Base-by-base conservation (phyloP, 2,888 invertebrate species). In the Sicus ferrugineus region DNA sequence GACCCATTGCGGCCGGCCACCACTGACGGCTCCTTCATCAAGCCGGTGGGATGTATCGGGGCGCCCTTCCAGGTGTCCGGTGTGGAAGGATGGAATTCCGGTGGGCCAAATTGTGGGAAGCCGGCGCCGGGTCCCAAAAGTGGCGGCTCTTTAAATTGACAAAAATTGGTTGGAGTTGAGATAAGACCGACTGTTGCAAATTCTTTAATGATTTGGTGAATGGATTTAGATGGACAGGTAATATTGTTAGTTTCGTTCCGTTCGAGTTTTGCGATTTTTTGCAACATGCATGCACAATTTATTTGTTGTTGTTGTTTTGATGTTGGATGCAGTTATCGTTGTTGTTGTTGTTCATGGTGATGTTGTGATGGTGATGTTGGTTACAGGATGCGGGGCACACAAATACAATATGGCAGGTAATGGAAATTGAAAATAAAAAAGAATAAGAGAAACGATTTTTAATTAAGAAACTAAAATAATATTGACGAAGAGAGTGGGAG, bases 11-110 rank as follows among this genome's bases (percentile, higher is more conserved):
- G 84, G 73, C 83, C 83, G 70, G 84, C 79, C 2, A 88, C 87
- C 0, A 88, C 87, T 74, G 85, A 79, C 77, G 89, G 87, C 69
- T 90, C 89, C 81, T 89, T 90, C 87, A 89, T 88, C 84, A 90
- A 86, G 4, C 89, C 89, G 21, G 89, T 81, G 72, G 83, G 80
- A 79, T 85, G 85, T 72, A 84, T 82, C 65, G 83, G 79, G 73
- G 84, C 79, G 42, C 83, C 82, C 77, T 86, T 86, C 86, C 86
- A 86, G 75, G 81, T 84, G 38, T 85, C 85, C 61, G 83, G 83
- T 73, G 84, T 82, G 78, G 83, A 81, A 77, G 83, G 80, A 80
- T 85, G 85, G 75, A 83, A 85, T 77, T 85, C 85, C 73, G 83
- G 82, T 76, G 84, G 82, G 70, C 84, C 83, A 77, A 85, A 85